Conservation (phyloP, 2,888 invertebrate species). For the Diplazon laetatorius region DNA sequence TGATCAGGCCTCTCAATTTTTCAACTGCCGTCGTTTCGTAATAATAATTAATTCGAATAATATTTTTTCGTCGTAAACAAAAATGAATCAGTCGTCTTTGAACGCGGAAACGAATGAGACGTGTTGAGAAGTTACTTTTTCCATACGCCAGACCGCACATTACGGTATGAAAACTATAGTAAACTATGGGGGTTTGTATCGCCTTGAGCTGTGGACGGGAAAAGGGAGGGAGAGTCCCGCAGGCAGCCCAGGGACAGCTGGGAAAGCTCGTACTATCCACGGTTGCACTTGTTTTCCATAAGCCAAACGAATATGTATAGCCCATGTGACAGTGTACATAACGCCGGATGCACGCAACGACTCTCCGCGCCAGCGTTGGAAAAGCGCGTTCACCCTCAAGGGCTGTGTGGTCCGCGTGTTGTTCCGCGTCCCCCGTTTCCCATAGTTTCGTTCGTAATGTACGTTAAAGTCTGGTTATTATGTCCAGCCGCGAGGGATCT, state of each 20-base stretch:
- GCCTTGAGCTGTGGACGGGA: too few relatives aligned
- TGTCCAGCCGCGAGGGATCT: slow-evolving; percentile 2
- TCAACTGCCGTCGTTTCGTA: not conserved
- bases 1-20: too few relatives aligned
- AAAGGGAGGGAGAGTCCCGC: not conserved
- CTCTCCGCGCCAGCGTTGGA: slow-evolving; percentile 21
- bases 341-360: slow-evolving; percentile 43
- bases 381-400: slow-evolving; percentile 30
- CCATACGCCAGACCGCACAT: not conserved
- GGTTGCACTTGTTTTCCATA: slow-evolving; percentile 69
- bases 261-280: slow-evolving; percentile 48
- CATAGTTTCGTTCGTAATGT: slow-evolving; percentile 52
- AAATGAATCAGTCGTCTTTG: not conserved
- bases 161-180: slow-evolving; percentile 19
- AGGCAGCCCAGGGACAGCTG: slow-evolving; percentile 39
- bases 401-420: slow-evolving; percentile 21
- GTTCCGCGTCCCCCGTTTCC: slow-evolving; percentile 17
- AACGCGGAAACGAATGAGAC: not conserved
- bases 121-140: slow-evolving; percentile 6
- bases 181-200: slow-evolving; percentile 12
- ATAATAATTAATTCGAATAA: not conserved
- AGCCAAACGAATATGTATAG: slow-evolving; percentile 69
- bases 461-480: slow-evolving; percentile 18
- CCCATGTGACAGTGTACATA: slow-evolving; percentile 26
- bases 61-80: not conserved